Base-by-base conservation (phyloP, 2,113 vertebrate species). In the Phrynocephalus versicolor region DNA sequence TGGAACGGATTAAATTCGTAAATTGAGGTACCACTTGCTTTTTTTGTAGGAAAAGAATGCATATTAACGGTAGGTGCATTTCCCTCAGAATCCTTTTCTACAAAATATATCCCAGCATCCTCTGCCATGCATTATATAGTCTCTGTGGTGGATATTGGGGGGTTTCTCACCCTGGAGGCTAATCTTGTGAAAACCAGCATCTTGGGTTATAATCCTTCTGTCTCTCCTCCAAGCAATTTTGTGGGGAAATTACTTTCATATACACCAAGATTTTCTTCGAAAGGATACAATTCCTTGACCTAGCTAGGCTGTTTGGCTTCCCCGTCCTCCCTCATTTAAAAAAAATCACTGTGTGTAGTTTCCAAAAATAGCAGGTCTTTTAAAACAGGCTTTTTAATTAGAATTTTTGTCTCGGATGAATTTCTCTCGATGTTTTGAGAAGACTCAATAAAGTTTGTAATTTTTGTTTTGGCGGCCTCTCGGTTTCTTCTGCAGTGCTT, bases 391-490 rank as follows among this genome's bases (percentile, higher is more conserved):
- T 25, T 83, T 83, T 75, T 62, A 75, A 74, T 16, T 14, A 14
- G 14, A 13, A 7, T 35, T 76, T n/a, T 35, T 23, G 6, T 45
- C 19, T 51, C 39, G 3, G 27, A 23, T 60, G 69, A 57, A 21
- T 65, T 75, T 41, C 16, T 9, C 19, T 39, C 33, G 16, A 27
- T 67, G n/a, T 76, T 84, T 76, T 83, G 71, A 75, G 55, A 64
- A 25, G 51, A 65, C 64, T 65, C 72, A 84, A 84, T 84, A 84
- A 83, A 65, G 12, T 75, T 84, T 84, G 71, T 84, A 84, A 65
- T 65, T 76, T 76, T 82, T 80, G 9, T 10, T 45, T 15, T 45
- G 45, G 8, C 51, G 39, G 30, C 14, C 30, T 30, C n/a, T 84
- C 51, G 72, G 21, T n/a, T 62, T 64, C 15, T n/a, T 18, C 21